These are phyloP conservation scores for Dicerorhinus sumatrensis DNA, from an alignment of 2,113 vertebrate species.

Conservation along the genomic window DNA sequence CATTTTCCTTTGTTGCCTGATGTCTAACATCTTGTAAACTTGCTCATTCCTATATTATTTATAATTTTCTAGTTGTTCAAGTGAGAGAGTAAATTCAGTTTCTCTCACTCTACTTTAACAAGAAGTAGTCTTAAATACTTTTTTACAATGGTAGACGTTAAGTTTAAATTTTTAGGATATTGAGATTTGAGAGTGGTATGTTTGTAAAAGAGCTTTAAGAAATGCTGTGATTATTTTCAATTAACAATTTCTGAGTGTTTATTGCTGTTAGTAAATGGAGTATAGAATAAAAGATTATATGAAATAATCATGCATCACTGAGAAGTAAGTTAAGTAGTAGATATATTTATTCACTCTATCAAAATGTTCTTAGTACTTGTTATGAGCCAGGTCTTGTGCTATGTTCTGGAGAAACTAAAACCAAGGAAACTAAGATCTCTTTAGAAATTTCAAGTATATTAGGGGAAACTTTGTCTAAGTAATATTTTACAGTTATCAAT, in stretches of 20 bases:
- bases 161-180: background rate
- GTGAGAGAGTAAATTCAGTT: background rate
- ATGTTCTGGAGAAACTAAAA: background rate
- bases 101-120: background rate
- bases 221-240: background rate
- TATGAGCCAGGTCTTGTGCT: background rate
- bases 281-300: background rate
- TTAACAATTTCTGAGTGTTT: background rate
- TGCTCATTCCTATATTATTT: background rate
- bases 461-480: background rate
- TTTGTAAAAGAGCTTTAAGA: background rate
- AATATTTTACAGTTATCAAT: background rate
- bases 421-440: background rate
- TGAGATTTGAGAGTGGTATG: background rate
- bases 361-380: background rate
- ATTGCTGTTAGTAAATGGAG: background rate
- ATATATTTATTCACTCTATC: background rate
- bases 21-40: background rate
- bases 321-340: background rate
- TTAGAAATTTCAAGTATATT: background rate
- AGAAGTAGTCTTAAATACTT: background rate
- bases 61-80: background rate
- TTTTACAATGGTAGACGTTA: background rate
- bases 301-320: background rate
- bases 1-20: background rate